Conservation (phyloP, 2,888 invertebrate genomes). For the Drosophila cognata region DNA sequence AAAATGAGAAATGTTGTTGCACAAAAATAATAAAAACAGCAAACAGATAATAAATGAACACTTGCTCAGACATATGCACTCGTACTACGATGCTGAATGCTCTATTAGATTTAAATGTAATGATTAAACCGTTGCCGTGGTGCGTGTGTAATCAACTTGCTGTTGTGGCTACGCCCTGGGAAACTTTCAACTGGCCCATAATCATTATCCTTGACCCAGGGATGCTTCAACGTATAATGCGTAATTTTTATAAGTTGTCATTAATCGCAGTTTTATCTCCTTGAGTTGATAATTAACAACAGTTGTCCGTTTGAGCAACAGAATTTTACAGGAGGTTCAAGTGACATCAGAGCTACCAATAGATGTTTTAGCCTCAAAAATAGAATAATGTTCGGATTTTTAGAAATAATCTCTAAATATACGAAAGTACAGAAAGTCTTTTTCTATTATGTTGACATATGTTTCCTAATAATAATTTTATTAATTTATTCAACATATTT, state of each 20-base stretch:
- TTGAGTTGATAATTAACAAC: slow-evolving; percentile 26
- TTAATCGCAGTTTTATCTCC: slow-evolving; percentile 36
- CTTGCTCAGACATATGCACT: slow-evolving; percentile 27
- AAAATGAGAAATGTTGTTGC: slow-evolving; percentile 80
- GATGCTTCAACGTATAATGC: slow-evolving; percentile 44
- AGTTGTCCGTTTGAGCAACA: slow-evolving; percentile 25
- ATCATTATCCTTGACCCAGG: slow-evolving; percentile 73
- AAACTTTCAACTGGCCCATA: slow-evolving; percentile 51
- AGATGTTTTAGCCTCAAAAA: not conserved
- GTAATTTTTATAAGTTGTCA: slow-evolving; percentile 56
- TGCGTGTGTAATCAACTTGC: slow-evolving; percentile 57
- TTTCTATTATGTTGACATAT: not conserved
- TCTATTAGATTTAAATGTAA: slow-evolving; percentile 76
- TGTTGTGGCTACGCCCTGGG: slow-evolving; percentile 36
- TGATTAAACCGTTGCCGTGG: slow-evolving; percentile 64
- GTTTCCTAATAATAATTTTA: not conserved
- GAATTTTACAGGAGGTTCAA: slow-evolving; percentile 44
- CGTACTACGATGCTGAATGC: slow-evolving; percentile 34
- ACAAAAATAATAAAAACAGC: slow-evolving; percentile 33
- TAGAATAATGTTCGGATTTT: not conserved
- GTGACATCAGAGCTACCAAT: slow-evolving; percentile 2
- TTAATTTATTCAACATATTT: not conserved
- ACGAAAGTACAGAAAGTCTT: not conserved
- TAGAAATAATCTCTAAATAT: not conserved
- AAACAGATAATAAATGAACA: slow-evolving; percentile 29